Conservation (phyloP, 2,888 invertebrate genomes). For the Chrysomela aeneicollis region DNA sequence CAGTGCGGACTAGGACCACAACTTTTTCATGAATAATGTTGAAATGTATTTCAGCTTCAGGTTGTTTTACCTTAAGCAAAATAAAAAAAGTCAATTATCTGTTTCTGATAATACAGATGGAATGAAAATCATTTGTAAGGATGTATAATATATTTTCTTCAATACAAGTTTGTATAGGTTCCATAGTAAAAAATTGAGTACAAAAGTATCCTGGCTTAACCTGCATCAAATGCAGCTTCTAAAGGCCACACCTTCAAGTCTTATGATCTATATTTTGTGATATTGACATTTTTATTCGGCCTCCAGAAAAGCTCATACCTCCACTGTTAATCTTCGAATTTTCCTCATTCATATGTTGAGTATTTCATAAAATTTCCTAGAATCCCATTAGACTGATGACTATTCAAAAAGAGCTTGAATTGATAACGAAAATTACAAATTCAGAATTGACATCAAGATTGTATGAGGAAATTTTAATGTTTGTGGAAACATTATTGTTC, state of each 20-base stretch:
- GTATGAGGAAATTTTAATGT: too few relatives aligned
- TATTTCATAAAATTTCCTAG: too few relatives aligned
- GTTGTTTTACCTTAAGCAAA: too few relatives aligned
- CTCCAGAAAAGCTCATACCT: background rate
- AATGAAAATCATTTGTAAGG: background rate
- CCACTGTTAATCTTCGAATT: background rate
- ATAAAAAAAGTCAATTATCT: too few relatives aligned
- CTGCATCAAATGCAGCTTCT: slow-evolving; percentile 58
- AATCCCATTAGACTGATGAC: too few relatives aligned
- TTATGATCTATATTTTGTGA: slow-evolving; percentile 43
- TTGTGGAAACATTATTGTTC: background rate
- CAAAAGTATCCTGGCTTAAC: slow-evolving; percentile 57
- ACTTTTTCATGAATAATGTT: too few relatives aligned
- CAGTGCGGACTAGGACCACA: too few relatives aligned
- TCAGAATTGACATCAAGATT: too few relatives aligned
- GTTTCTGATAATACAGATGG: background rate
- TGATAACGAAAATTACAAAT: too few relatives aligned
- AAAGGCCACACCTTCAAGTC: slow-evolving; percentile 59
- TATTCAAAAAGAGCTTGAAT: too few relatives aligned
- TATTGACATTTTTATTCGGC: slow-evolving; percentile 29
- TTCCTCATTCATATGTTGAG: background rate
- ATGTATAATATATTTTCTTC: slow-evolving; percentile 52
- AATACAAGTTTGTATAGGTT: slow-evolving; percentile 53
- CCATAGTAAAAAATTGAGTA: slow-evolving; percentile 51
- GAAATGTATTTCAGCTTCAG: too few relatives aligned